Evolutionary conservation across 2,797 vertebrate genomes (phyloP).

Genomic region (Mastacembelus armatus): DNA sequence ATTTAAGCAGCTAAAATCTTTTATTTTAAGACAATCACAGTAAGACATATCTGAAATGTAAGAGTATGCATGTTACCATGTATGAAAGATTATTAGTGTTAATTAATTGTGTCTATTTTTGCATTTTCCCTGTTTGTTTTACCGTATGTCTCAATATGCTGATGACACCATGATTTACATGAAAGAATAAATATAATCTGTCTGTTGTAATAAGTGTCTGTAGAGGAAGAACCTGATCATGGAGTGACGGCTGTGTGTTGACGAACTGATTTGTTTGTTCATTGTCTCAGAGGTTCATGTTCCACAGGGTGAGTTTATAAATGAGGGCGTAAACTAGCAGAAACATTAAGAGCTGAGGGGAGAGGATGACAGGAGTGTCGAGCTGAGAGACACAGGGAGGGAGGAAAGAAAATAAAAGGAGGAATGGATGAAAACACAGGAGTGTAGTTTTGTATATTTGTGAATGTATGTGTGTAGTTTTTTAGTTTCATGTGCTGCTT

Average conservation of each 20-base stretch:
- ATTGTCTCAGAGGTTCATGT: conserved; percentile 50
- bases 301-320: conserved; percentile 75
- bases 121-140: background rate
- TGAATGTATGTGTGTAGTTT: conserved; percentile 8
- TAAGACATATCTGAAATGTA: conserved; percentile 24
- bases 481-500: conserved; percentile 6
- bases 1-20: background rate
- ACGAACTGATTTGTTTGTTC: background rate
- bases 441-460: background rate
- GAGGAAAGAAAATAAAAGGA: conserved; percentile 7
- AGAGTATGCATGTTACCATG: background rate
- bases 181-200: background rate
- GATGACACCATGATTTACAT: background rate
- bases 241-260: background rate
- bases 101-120: background rate
- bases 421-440: background rate
- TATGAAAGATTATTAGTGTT: background rate
- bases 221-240: background rate
- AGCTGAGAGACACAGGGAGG: conserved; percentile 54
- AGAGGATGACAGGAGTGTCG: conserved; percentile 58
- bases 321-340: conserved; percentile 73
- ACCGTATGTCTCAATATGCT: background rate
- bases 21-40: conserved; percentile 50
- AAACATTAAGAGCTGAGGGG: conserved; percentile 67
- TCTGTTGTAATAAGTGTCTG: background rate